Evolutionary conservation across 2,797 vertebrate genomes (phyloP), one percentile per base, ranked within the genome.

Genomic region (Coracias cyanogaster): DNA sequence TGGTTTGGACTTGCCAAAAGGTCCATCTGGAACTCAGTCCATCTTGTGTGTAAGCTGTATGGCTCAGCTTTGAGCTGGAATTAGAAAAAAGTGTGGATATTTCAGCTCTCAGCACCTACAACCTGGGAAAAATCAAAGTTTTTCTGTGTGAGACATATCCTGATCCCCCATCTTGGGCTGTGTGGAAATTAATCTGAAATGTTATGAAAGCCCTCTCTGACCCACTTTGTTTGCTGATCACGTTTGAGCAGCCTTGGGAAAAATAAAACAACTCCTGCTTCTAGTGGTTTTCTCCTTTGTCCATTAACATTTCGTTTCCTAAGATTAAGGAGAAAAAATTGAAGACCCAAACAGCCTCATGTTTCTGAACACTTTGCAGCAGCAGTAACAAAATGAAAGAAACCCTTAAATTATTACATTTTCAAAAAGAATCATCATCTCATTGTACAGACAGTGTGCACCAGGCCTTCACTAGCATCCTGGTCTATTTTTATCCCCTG

Each of bases 371-470:
- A 37, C 65, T 74, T 83, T 41, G 45, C 72, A 69, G 72, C 85
- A 86, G 82, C 51, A 82, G 82, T 69, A 85, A 80, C 86, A 45
- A 89, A 92, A 94, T 60, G 62, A 94, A 95, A 76, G 51, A 71
- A 64, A 33, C 33, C 24, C 28, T 90, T 89, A 90, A 86, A 86
- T 77, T 73, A 94, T 64, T 84, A 45, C 60, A 51, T 94, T 95
- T 94, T 97, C 71, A 94, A 73, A 92, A 89, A 94, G 87, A 96
- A 89, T 93, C 77, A 91, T 90, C 73, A 86, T 86, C 54, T 84
- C 3, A 3, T 93, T 19, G 7, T 90, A 80, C 66, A 90, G 83
- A 83, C 69, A 19, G 82, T 74, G 74, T 86, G 74, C 0, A 2
- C 85, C 71, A 77, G 73, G 77, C 82, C 64, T 48, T 94, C 74